Conservation (phyloP, 2,797 vertebrate genomes). For the Furcifer pardalis region DNA sequence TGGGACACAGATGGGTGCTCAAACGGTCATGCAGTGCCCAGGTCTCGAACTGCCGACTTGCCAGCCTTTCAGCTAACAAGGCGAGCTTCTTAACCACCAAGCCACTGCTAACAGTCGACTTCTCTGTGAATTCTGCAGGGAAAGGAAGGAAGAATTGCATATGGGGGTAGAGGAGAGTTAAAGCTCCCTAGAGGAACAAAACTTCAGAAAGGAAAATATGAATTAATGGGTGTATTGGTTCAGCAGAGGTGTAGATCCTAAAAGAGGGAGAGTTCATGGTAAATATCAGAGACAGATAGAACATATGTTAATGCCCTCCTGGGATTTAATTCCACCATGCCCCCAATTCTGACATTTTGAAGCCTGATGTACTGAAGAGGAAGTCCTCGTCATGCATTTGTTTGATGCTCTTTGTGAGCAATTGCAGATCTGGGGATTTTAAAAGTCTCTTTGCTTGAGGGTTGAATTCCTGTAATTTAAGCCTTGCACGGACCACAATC, state of each 20-base stretch:
- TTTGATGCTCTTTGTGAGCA: slow-evolving; percentile 41
- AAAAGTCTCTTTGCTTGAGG: slow-evolving; percentile 44
- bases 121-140: too few relatives aligned
- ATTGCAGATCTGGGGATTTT: slow-evolving; percentile 42
- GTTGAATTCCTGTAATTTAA: slow-evolving; percentile 57
- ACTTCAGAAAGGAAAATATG: not conserved
- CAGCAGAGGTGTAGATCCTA: too few relatives aligned
- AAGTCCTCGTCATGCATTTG: not conserved
- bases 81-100: too few relatives aligned
- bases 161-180: too few relatives aligned
- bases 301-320: not conserved
- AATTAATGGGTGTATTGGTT: not conserved
- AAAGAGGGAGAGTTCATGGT: not conserved
- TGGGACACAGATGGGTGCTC: too few relatives aligned
- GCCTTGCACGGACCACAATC: slow-evolving; percentile 41
- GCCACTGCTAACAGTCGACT: too few relatives aligned
- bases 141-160: too few relatives aligned
- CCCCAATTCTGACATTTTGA: not conserved
- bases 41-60: too few relatives aligned
- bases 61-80: too few relatives aligned
- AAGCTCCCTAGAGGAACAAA: too few relatives aligned
- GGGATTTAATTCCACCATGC: not conserved
- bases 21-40: too few relatives aligned
- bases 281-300: not conserved
- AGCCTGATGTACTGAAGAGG: slow-evolving; percentile 41